These are phyloP conservation scores for Petrocephalus zakoni DNA, from an alignment of 2,113 vertebrate species.

Conservation along the genomic window DNA sequence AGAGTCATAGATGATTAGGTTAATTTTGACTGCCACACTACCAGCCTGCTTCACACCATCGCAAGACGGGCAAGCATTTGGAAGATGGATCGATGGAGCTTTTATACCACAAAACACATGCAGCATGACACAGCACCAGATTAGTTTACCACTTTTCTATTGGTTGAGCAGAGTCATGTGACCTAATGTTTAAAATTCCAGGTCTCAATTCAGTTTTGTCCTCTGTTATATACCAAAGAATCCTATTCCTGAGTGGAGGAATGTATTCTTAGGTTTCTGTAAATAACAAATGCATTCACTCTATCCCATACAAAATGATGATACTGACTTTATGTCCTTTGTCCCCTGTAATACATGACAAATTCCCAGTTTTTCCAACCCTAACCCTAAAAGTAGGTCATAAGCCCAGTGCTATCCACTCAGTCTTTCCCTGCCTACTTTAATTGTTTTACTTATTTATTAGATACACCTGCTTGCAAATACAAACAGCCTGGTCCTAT, in stretches of 20 bases:
- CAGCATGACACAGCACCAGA: neutral
- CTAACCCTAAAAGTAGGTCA: neutral
- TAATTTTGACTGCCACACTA: too few species aligned
- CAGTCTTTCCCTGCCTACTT: neutral
- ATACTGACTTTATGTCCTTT: neutral
- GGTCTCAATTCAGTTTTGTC: neutral
- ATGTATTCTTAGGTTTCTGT: neutral
- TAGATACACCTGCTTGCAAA: neutral
- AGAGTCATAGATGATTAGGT: too few species aligned
- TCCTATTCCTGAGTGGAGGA: neutral
- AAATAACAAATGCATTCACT: neutral
- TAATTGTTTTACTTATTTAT: neutral
- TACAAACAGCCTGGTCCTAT: neutral
- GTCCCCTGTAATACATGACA: neutral
- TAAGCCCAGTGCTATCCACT: neutral
- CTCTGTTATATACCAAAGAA: neutral
- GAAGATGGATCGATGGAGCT: neutral
- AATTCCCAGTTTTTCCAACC: neutral
- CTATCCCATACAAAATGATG: neutral
- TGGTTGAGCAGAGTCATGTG: neutral
- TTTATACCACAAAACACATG: neutral
- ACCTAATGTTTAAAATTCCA: neutral
- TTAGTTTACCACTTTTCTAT: neutral
- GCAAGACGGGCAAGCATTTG: neutral
- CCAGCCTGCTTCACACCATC: neutral